phyloP scores from a whole-genome alignment of 2,888 invertebrate genomes.

The Tetramorium bicarinatum region DNA sequence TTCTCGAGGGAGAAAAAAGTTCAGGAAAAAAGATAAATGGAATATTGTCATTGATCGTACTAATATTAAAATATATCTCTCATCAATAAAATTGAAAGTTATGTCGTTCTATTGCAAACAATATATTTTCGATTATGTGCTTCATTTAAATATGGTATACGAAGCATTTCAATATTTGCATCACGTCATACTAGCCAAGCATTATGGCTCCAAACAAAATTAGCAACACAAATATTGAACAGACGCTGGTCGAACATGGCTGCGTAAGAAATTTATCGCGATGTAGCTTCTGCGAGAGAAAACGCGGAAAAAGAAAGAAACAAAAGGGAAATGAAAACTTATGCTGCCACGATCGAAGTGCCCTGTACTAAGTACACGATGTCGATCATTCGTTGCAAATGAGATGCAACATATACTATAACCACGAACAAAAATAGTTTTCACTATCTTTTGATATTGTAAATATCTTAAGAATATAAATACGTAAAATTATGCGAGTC shows the following conservation, averaged over 20 bases:
- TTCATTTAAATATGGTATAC: neutral
- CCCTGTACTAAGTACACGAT: too few relatives aligned
- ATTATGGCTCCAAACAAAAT: conserved; percentile 28
- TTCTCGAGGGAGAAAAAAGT: neutral
- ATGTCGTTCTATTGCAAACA: neutral
- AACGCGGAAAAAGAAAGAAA: neutral
- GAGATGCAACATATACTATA: neutral
- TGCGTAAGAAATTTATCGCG: conserved; percentile 26
- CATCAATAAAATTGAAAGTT: neutral
- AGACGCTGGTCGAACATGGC: neutral
- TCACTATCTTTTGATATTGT: neutral
- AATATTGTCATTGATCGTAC: neutral
- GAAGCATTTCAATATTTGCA: conserved; percentile 2
- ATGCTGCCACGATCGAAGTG: neutral
- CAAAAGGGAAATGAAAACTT: neutral
- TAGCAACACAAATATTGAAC: conserved; percentile 36
- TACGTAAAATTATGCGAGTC: neutral
- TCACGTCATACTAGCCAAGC: neutral
- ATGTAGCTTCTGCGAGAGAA: neutral
- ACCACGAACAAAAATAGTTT: neutral
- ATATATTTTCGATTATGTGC: neutral
- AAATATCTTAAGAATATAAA: conserved; percentile 22
- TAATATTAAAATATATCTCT: neutral
- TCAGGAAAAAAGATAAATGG: neutral
- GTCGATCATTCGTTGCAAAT: neutral